phyloP scores from a whole-genome alignment of 2,113 vertebrate genomes.

The Dasyornis broadbenti region DNA sequence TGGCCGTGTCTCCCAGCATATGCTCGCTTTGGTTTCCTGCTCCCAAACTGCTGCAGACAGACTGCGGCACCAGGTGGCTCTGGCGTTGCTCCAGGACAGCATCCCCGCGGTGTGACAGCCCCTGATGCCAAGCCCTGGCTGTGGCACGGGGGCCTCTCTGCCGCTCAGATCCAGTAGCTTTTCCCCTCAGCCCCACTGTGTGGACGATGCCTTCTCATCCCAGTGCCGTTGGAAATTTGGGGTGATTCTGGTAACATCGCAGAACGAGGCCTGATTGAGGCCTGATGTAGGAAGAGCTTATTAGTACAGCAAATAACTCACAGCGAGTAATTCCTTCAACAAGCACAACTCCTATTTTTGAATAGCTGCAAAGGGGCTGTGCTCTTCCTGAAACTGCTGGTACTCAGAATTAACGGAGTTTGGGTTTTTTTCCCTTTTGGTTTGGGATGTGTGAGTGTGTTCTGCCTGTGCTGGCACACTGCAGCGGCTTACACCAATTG shows the following conservation, averaged over 20 bases:
- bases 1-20: not conserved
- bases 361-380: not conserved
- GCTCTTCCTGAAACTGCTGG: not conserved
- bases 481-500: not conserved
- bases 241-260: not conserved
- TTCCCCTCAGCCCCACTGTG: fast-evolving
- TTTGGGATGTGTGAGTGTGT: fast-evolving
- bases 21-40: not conserved
- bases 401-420: not conserved
- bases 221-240: not conserved
- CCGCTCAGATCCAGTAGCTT: fast-evolving
- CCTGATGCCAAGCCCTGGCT: not conserved
- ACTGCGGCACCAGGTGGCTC: not conserved
- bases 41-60: not conserved
- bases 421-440: not conserved
- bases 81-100: not conserved
- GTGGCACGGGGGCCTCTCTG: not conserved
- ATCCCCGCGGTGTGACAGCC: fast-evolving
- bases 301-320: not conserved
- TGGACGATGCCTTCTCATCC: fast-evolving
- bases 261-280: not conserved
- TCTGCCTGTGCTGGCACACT: fast-evolving
- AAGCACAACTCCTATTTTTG: not conserved
- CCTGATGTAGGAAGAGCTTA: not conserved
- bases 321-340: not conserved